These are phyloP conservation scores for Cheirogaleus medius DNA, from an alignment of 2,113 vertebrate species.

Conservation along the genomic window DNA sequence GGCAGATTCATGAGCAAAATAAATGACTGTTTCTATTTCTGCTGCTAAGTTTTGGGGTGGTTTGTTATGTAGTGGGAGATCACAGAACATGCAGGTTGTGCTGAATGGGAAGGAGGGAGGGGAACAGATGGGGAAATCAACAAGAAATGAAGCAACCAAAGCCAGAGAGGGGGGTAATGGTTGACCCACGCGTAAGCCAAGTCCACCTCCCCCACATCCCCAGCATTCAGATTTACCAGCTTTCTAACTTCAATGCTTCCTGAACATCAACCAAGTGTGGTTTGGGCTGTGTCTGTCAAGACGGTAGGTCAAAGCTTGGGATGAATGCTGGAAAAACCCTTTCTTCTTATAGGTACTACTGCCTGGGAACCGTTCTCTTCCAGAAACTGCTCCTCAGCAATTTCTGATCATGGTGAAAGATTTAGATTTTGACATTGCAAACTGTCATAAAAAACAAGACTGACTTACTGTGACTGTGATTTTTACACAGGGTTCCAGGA, in stretches of 20 bases:
- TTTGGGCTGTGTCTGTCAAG: background rate
- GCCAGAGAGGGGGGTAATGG: background rate
- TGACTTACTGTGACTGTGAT: background rate
- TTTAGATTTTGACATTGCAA: constrained; percentile 26
- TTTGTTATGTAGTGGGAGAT: background rate
- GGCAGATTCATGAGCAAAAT: background rate
- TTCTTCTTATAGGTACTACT: background rate
- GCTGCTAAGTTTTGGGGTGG: background rate
- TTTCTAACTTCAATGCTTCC: background rate
- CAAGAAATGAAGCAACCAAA: background rate
- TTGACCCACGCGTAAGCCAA: background rate
- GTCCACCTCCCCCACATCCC: background rate
- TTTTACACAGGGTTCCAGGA: background rate
- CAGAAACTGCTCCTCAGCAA: background rate
- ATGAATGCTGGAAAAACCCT: background rate
- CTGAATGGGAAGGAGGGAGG: background rate
- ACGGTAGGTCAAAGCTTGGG: background rate
- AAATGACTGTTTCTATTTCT: background rate
- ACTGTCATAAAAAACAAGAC: background rate
- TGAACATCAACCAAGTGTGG: background rate
- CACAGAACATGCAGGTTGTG: background rate
- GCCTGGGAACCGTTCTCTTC: background rate
- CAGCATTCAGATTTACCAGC: background rate
- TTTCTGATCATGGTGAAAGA: background rate
- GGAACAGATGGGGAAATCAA: background rate